phyloP scores from a whole-genome alignment of 2,113 vertebrate genomes.

The Cercocebus atys region DNA sequence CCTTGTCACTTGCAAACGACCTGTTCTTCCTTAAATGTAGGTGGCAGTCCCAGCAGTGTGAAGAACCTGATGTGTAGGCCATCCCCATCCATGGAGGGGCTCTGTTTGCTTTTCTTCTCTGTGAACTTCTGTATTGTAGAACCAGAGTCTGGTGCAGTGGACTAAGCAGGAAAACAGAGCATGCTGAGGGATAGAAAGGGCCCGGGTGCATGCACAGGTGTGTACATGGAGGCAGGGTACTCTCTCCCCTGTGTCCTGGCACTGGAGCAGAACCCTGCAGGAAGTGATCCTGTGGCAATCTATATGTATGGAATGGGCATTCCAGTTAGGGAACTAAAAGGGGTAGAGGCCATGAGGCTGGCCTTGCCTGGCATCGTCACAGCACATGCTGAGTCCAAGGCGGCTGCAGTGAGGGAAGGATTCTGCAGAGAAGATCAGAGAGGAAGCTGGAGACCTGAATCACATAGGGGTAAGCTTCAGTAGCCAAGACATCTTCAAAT shows the following conservation, averaged over 20 bases:
- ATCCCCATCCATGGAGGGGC: rapidly evolving
- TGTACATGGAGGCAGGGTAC: not conserved
- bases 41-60: not conserved
- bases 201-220: not conserved
- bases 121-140: not conserved
- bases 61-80: not conserved
- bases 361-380: rapidly evolving
- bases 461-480: not conserved
- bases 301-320: not conserved
- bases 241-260: not conserved
- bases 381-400: rapidly evolving
- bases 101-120: not conserved
- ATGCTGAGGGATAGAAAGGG: rapidly evolving
- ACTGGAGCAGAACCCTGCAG: not conserved
- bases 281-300: not conserved
- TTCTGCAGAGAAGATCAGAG: not conserved
- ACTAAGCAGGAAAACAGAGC: no score
- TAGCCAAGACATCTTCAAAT: not conserved
- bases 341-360: rapidly evolving
- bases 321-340: not conserved
- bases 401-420: not conserved
- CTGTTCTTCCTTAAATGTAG: not conserved
- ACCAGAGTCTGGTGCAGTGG: not conserved
- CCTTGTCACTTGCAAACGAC: not conserved
- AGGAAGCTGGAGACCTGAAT: not conserved